Evolutionary conservation across 2,888 invertebrate species (phyloP), one percentile per base, ranked within the genome.

Genomic region (Hypercompe scribonia): DNA sequence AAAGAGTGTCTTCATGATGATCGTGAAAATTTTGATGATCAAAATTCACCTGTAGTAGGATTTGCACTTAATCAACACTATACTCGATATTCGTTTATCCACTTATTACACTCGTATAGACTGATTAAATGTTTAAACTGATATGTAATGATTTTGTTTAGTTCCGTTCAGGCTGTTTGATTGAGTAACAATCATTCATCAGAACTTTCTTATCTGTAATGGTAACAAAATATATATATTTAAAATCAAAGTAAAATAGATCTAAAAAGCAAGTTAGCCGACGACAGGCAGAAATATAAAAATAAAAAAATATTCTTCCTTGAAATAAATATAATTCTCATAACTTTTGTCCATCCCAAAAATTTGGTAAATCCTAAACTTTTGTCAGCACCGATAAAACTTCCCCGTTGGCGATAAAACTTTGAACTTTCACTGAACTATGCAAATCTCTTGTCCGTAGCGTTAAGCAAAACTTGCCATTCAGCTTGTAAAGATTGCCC

Each of bases 361-460:
- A 31, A 70, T 64, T 33, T 64, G 0, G 46, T 33, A 50, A 36
- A 70, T 72, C 34, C n/a, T n/a, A 39, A 71, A 63, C 24, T 58
- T 67, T 63, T 28, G 31, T 28, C 21, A 24, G 36, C 58, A 13
- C 8, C 68, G 66, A 70, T 73, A 67, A 70, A 70, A 73, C 63
- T 65, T 73, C 66, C 21, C 66, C 65, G 61, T 66, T 18, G 24
- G 34, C 68, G 28, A 70, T 70, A 70, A 69, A 70, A 65, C 39
- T 33, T 18, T 46, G 46, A 73, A 73, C 73, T 73, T 67, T 74
- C 72, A 67, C 64, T 24, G 54, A 75, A 76, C 73, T 82, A 82
- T 82, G 82, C 84, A 82, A 84, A 84, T 82, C 36, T 71, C 61
- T 61, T 58, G 63, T 46, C 68, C 70, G 58, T 54, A 70, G 66